Evolutionary conservation across 2,113 vertebrate genomes (phyloP).

Genomic region (Stercorarius parasiticus): DNA sequence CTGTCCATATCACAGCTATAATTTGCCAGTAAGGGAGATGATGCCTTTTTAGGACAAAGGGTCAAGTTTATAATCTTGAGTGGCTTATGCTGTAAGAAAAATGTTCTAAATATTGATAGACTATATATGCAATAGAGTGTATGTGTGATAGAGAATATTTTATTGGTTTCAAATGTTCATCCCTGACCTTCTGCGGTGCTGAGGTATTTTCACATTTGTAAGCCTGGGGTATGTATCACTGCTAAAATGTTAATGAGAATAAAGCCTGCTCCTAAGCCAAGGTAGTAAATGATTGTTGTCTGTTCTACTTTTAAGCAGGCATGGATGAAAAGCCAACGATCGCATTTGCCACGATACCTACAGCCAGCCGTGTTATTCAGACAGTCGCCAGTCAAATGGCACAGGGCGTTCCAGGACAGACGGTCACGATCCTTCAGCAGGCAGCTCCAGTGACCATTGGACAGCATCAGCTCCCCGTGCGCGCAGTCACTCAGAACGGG

Average conservation of each 20-base stretch:
- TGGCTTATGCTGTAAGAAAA: not conserved
- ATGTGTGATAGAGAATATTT: not conserved
- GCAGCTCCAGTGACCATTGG: slow-evolving; percentile 77
- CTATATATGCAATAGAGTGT: not conserved
- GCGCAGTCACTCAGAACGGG: slow-evolving; percentile 90
- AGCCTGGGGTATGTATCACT: not conserved
- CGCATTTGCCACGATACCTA: slow-evolving; percentile 76
- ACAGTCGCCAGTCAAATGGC: slow-evolving; percentile 83
- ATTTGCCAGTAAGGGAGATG: not conserved
- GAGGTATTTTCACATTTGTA: not conserved
- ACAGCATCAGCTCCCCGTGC: slow-evolving; percentile 90
- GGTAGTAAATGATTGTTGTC: not conserved
- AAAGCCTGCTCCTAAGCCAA: not conserved
- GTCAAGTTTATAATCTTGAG: not conserved
- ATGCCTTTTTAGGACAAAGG: not conserved
- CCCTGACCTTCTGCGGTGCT: not conserved
- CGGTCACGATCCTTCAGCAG: slow-evolving; percentile 84
- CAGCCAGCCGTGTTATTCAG: slow-evolving; percentile 89
- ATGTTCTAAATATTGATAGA: not conserved
- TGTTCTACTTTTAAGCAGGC: slow-evolving; percentile 32
- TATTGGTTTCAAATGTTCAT: not conserved
- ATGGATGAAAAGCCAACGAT: slow-evolving; percentile 82
- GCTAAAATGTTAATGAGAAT: not conserved
- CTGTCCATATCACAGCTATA: not conserved
- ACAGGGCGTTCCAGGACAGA: slow-evolving; percentile 80